Evolutionary conservation across 2,888 invertebrate species (phyloP).

Genomic region (Eupithecia insigniata): DNA sequence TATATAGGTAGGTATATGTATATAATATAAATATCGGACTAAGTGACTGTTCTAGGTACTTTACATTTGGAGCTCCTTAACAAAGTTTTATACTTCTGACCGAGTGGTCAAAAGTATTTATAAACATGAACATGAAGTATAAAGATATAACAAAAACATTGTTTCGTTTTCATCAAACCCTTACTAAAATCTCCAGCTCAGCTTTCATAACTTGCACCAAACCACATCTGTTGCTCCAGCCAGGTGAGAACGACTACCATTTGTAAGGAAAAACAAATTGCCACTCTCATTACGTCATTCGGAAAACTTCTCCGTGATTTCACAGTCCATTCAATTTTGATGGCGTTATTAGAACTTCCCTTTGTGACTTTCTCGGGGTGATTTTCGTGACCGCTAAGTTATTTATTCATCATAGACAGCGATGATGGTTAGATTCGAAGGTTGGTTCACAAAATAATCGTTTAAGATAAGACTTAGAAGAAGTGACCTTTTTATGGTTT

Average conservation of each 20-base stretch:
- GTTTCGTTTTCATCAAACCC: background rate
- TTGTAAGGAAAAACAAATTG: conserved; percentile 77
- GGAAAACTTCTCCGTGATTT: conserved; percentile 70
- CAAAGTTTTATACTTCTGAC: too few species aligned
- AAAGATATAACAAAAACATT: too few species aligned
- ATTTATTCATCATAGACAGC: conserved; percentile 1
- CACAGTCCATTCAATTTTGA: conserved; percentile 69
- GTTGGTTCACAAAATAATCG: background rate
- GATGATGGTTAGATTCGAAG: background rate
- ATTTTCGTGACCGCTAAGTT: conserved; percentile 7
- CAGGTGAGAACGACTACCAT: conserved; percentile 72
- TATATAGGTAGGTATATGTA: too few species aligned
- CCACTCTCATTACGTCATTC: conserved; percentile 72
- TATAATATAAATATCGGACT: too few species aligned
- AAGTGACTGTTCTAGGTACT: too few species aligned
- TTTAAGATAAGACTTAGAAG: background rate
- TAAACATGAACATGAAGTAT: too few species aligned
- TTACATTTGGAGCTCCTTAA: too few species aligned
- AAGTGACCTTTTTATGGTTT: background rate
- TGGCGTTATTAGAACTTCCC: conserved; percentile 62
- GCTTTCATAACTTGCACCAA: conserved; percentile 54
- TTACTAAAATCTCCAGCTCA: background rate
- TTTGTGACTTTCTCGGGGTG: conserved; percentile 37
- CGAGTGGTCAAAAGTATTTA: too few species aligned
- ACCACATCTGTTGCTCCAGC: conserved; percentile 71